phyloP scores from a whole-genome alignment of 53 echinoderm and acorn worm species.

The Temnopleurus reevesii region DNA sequence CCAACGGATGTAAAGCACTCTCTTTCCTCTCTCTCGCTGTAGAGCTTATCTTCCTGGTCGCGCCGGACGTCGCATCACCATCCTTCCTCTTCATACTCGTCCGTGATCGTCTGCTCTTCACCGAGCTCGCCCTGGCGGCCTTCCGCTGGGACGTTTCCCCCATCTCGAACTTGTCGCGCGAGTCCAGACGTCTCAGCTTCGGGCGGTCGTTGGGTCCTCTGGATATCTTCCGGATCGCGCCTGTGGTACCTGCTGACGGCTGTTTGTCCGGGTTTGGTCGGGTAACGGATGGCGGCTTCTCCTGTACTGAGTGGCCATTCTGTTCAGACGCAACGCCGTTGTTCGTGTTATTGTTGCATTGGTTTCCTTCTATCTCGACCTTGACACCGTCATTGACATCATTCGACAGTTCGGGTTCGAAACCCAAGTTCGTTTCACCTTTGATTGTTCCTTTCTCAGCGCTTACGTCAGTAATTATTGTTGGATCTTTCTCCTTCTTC shows the following conservation, averaged over 20 bases:
- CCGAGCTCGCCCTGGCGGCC: not conserved
- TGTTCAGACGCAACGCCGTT: not conserved
- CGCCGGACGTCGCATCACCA: not conserved
- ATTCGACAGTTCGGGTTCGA: not conserved
- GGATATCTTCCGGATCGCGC: not conserved
- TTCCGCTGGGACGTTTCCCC: not conserved
- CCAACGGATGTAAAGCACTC: constrained; percentile 70
- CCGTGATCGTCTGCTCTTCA: not conserved
- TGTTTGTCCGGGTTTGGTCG: not conserved
- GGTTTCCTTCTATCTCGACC: not conserved
- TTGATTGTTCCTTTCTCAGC: not conserved
- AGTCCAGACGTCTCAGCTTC: not conserved
- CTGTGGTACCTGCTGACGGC: not conserved
- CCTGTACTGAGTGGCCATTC: not conserved
- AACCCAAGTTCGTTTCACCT: constrained; percentile 14
- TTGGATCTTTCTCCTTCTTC: not conserved
- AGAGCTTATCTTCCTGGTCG: not conserved
- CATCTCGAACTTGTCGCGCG: not conserved
- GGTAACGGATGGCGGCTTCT: not conserved
- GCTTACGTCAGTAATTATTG: not conserved
- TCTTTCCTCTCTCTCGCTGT: not conserved
- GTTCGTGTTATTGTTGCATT: not conserved
- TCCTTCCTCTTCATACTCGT: not conserved
- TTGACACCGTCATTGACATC: not conserved
- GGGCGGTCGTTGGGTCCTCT: not conserved